Evolutionary conservation across 2,797 vertebrate species (phyloP).

Genomic region (Australoheros facetus): DNA sequence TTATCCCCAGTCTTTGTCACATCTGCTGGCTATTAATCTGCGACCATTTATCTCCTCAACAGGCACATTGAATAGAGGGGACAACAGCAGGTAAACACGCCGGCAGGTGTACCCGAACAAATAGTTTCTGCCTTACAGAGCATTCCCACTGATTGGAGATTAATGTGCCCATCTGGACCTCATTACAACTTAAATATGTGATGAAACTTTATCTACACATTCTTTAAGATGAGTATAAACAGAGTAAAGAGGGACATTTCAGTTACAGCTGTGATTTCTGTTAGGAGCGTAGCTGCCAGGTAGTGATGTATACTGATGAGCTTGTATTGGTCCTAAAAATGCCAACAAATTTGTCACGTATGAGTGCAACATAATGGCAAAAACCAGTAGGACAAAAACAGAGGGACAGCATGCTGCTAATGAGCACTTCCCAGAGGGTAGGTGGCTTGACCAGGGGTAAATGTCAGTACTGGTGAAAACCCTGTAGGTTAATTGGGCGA

Average conservation of each 20-base stretch:
- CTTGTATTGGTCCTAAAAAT: neutral
- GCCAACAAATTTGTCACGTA: neutral
- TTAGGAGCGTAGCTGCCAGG: neutral
- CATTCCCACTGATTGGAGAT: constrained; percentile 56
- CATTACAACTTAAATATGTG: constrained; percentile 50
- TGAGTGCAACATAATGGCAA: neutral
- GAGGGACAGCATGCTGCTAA: neutral
- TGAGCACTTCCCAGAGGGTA: neutral
- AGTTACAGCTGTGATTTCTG: neutral
- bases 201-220: constrained; percentile 39
- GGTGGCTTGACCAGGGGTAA: neutral
- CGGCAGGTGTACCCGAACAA: constrained; percentile 50
- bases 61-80: constrained; percentile 46
- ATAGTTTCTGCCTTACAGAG: constrained; percentile 40
- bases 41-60: constrained; percentile 66
- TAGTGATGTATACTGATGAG: neutral
- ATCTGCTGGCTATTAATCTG: constrained; percentile 74
- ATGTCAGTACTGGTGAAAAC: neutral
- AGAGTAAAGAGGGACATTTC: neutral
- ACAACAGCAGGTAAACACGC: constrained; percentile 69
- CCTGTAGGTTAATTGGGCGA: neutral
- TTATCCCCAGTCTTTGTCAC: constrained; percentile 62
- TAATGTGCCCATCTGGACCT: constrained; percentile 67
- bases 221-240: neutral
- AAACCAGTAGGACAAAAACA: neutral